Evolutionary conservation across 2,888 invertebrate species (phyloP), one percentile per base, ranked within the genome.

Genomic region (Campoletis raptor): DNA sequence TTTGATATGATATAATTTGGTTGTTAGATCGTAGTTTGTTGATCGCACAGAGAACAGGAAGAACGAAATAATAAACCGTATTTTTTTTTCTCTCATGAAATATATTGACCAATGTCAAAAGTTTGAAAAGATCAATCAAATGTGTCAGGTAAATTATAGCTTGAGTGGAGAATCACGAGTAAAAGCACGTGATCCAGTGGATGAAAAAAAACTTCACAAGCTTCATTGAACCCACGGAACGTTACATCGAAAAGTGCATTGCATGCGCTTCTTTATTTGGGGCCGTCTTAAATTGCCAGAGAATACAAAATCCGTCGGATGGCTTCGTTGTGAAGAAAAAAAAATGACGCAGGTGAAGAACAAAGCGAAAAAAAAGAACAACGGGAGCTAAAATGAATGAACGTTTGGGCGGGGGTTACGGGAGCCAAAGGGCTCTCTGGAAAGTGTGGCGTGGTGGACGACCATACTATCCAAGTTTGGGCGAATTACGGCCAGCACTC

Each of bases 401-500:
- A 78, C 61, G 48, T 70, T 70, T 18, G 77, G 69, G 61, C 45
- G 83, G 77, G 72, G 83, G 77, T 78, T 78, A 67, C 83, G 42
- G 83, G 70, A 83, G 83, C 82, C 76, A 70, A 12, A 77, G 72
- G 72, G 72, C 64, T 78, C 78, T 70, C 70, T 18, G 45, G 40
- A 76, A 78, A 72, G 78, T 83, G 67, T 83, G 77, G 83, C 76
- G 66, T 70, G 77, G 37, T 70, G 64, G 72, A 72, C 78, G 72
- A 83, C 61, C 82, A 37, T 77, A 70, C 72, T 54, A 42, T 66
- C 52, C 70, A 54, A 45, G 78, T 77, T 83, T 83, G 83, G 76
- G 76, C 36, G 66, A 82, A 83, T 83, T 83, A 83, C 64, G 70
- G 42, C 12, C 83, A 72, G 83, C 57, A 72, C 83, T 83, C 77